Evolutionary conservation across 2,888 invertebrate species (phyloP), one percentile per base, ranked within the genome.

Genomic region (Bellardia pandia): DNA sequence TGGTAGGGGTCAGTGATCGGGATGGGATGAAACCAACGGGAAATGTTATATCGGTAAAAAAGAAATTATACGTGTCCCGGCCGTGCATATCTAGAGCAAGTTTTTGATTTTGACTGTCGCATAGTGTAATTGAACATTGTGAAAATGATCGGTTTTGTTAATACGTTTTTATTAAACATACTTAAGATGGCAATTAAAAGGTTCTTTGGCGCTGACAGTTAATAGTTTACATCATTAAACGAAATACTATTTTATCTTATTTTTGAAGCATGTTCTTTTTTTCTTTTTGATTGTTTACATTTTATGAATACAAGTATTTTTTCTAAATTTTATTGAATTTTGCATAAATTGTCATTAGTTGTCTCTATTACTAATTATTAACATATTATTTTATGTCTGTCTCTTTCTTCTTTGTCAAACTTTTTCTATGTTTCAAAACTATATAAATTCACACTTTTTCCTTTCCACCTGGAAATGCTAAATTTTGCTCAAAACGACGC

Each of bases 371-470:
- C 64, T 81, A 75, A 84, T 80, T 76, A 66, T 30, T 40, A 71
- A 75, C 33, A 60, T 68, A 56, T 76, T 68, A 56, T 76, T 58
- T 68, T 78, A 58, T 74, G 16, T 78, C 60, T 75, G 23, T 74
- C 60, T 75, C 64, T 78, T 58, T 87, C 74, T 81, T 81, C 66
- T 66, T 76, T 75, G 23, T 30, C 11, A 76, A 76, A 66, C 60
- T 62, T 60, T 78, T 66, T 48, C 66, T 71, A 64, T 64, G 16
- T 72, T 72, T 72, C 13, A 4, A 66, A 69, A 53, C 58, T 62
- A 53, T 62, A 53, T 62, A 62, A 79, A 53, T 62, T 23, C 53
- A 69, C 53, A 74, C 51, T 45, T 48, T 42, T 72, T 53, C 60
- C 9, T 56, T 79, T 75, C 42, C 42, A 69, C 74, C 62, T 69